Evolutionary conservation across 2,888 invertebrate genomes (phyloP), one percentile per base, ranked within the genome.

Genomic region (Dryobota labecula): DNA sequence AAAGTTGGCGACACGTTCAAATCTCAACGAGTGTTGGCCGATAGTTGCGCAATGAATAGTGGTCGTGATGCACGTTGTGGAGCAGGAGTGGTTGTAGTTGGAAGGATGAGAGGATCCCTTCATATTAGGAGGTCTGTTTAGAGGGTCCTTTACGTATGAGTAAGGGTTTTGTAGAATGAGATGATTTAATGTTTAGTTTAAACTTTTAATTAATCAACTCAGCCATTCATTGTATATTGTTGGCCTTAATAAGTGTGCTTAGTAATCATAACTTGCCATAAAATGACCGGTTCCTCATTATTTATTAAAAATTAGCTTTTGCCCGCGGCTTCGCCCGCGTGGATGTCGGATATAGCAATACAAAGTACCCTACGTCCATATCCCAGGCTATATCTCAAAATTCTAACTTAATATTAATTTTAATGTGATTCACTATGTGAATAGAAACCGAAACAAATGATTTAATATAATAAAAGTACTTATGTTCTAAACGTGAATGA

Each of bases 11-110:
- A 47, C 67, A 27, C 30, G 63, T 45, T 66, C 43, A 54, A 45
- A 63, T 68, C 30, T 36, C 33, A 36, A 47, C 73, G 62, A 43
- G 60, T 30, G 66, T 79, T 38, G 65, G n/a, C 41, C 65, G 61
- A 79, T 58, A 58, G 61, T 76, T 62, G 61, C 11, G 57, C 65
- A 57, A 64, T 66, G 43, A 79, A 53, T 62, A 58, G 47, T 45
- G 30, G 74, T 49, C 60, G 51, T 61, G 61, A 65, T 57, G 65
- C 53, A 62, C n/a, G 41, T 47, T 24, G 53, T 33, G 45, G 58
- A 18, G 33, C 78, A 58, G 62, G 62, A 71, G 62, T 27, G 71
- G 38, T 2, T 13, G 24, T 30, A 9, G 4, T 4, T 0, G 20
- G 41, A 45, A 49, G 60, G 56, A 36, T 20, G 33, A 30, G 60